These are phyloP conservation scores for Acrobasis suavella DNA, from an alignment of 2,888 invertebrate species.

Conservation along the genomic window DNA sequence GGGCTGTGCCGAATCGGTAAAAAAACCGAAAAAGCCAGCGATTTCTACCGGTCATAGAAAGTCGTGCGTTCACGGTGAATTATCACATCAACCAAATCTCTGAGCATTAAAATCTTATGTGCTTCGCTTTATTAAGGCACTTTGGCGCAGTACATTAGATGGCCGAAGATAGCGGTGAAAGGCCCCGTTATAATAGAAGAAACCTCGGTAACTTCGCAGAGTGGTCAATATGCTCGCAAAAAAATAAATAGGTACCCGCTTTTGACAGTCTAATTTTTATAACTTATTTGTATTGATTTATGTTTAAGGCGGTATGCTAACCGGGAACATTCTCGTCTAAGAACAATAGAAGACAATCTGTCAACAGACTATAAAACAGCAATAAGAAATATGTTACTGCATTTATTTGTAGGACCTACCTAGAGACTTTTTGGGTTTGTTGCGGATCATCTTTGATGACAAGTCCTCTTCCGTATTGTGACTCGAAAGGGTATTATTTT, in stretches of 20 bases:
- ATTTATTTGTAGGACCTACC: too few relatives aligned
- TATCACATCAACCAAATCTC: conserved; percentile 78
- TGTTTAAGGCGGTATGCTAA: conserved; percentile 20
- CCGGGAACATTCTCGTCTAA: background rate
- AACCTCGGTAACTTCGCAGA: conserved; percentile 60
- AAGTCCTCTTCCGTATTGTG: too few relatives aligned
- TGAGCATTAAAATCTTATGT: conserved; percentile 77
- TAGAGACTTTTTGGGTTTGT: too few relatives aligned
- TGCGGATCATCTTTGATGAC: too few relatives aligned
- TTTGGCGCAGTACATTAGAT: conserved; percentile 74
- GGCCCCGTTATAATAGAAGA: conserved; percentile 77
- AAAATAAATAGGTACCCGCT: conserved; percentile 54
- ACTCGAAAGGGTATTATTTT: too few relatives aligned
- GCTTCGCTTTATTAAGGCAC: conserved; percentile 77
- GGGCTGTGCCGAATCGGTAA: conserved; percentile 21
- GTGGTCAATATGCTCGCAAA: conserved; percentile 51
- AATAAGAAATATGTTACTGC: background rate
- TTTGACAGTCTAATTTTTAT: conserved; percentile 51
- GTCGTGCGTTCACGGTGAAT: conserved; percentile 77
- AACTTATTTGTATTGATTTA: conserved; percentile 53
- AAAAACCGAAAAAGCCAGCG: conserved; percentile 12
- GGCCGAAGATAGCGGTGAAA: conserved; percentile 81
- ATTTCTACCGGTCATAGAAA: conserved; percentile 56
- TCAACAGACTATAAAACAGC: background rate
- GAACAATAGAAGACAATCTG: background rate